Evolutionary conservation across 2,888 invertebrate genomes (phyloP).

Genomic region (Perdita meconis): DNA sequence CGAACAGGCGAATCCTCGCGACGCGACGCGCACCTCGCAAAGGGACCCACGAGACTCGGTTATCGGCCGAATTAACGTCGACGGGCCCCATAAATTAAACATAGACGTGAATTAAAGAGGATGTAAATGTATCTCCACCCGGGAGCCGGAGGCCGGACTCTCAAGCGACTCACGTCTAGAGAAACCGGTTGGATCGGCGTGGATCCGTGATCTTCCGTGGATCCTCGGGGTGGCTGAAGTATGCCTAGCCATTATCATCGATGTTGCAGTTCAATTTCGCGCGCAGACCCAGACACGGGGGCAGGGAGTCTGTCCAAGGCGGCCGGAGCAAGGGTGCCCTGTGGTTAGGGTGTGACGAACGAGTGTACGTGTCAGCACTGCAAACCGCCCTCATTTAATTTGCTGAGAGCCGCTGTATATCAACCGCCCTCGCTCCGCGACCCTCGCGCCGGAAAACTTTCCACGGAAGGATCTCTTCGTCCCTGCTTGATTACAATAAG

Average conservation of each 20-base stretch:
- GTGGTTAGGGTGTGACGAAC: slow-evolving; percentile 75
- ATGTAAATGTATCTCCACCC: slow-evolving; percentile 34
- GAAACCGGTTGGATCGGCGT: slow-evolving; percentile 61
- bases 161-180: slow-evolving; percentile 59
- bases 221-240: slow-evolving; percentile 58
- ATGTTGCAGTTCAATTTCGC: slow-evolving; percentile 71
- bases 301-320: slow-evolving; percentile 34
- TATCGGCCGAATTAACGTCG: slow-evolving; percentile 26
- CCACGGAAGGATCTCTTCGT: slow-evolving; percentile 35
- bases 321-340: slow-evolving; percentile 43
- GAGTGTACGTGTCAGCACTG: slow-evolving; percentile 76
- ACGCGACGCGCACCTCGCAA: slow-evolving; percentile 3
- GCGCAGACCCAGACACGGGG: slow-evolving; percentile 28
- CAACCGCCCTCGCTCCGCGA: slow-evolving; percentile 48
- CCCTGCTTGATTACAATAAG: slow-evolving; percentile 62
- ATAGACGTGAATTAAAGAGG: slow-evolving; percentile 45
- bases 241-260: slow-evolving; percentile 72
- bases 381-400: slow-evolving; percentile 77
- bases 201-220: slow-evolving; percentile 12
- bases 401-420: slow-evolving; percentile 75
- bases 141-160: slow-evolving; percentile 15
- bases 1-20: slow-evolving; percentile 16
- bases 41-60: slow-evolving; percentile 5
- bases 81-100: slow-evolving; percentile 32
- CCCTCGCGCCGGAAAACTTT: slow-evolving; percentile 52